A percentile compares a stretch with the other conserved stretches of the same genome.
Conservation (phyloP, 2,888 invertebrate species). For the Notodromas monacha region DNA sequence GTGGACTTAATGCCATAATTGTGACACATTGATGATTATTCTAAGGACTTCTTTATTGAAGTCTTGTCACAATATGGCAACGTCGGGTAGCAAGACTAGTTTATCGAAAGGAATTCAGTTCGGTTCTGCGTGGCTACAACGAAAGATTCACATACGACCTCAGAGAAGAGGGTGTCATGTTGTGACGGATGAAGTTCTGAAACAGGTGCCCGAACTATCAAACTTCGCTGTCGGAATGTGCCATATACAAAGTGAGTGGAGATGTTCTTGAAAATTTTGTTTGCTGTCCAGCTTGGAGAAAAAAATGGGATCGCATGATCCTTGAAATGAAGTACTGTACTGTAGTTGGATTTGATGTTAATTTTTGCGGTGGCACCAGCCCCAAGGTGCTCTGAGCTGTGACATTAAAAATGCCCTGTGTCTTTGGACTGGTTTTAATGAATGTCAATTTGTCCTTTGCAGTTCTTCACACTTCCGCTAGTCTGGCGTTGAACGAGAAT, state of each 20-base stretch:
- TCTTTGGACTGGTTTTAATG: too few relatives aligned
- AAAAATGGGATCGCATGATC: too few relatives aligned
- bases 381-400: too few relatives aligned
- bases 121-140: conserved; percentile 91
- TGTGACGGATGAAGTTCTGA: conserved; percentile 77
- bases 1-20: too few relatives aligned
- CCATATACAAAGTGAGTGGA: conserved; percentile 78
- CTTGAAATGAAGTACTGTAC: too few relatives aligned
- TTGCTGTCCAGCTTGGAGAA: not conserved
- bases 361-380: too few relatives aligned
- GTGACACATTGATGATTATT: too few relatives aligned
- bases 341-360: too few relatives aligned
- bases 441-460: too few relatives aligned
- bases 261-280: not conserved
- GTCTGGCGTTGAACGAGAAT: conserved; percentile 83
- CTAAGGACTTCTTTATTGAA: too few relatives aligned
- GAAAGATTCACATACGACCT: conserved; percentile 75
- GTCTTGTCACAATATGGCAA: conserved; percentile 15
- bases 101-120: conserved; percentile 44
- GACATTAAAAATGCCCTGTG: too few relatives aligned
- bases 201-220: conserved; percentile 70
- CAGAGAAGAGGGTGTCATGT: conserved; percentile 88
- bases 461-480: conserved; percentile 94
- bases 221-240: conserved; percentile 80
- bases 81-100: not conserved